Evolutionary conservation across 2,797 vertebrate species (phyloP).

Genomic region (Ciconia nigra): DNA sequence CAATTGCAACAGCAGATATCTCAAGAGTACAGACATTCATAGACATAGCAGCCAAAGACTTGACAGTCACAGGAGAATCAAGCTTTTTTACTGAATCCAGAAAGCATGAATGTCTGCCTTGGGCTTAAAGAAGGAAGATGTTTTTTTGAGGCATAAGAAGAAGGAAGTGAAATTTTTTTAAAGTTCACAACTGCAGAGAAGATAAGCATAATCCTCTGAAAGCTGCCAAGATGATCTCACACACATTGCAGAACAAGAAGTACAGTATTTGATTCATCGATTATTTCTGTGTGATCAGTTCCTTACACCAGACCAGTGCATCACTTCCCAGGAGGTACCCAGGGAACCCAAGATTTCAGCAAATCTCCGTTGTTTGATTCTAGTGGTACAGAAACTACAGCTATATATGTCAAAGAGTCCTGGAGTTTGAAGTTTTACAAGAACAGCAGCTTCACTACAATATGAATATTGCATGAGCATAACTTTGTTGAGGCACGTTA

Average conservation of each 20-base stretch:
- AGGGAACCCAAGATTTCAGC: background rate
- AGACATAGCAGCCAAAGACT: background rate
- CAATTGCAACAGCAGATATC: background rate
- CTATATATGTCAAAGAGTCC: no score
- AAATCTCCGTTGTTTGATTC: background rate
- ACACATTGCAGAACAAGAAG: background rate
- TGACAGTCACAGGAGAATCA: background rate
- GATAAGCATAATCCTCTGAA: background rate
- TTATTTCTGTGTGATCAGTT: background rate
- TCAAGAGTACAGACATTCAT: background rate
- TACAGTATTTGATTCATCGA: background rate
- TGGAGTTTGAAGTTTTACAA: background rate
- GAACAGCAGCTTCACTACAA: background rate
- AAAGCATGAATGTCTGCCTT: background rate
- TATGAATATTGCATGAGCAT: fast-evolving
- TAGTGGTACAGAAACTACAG: background rate
- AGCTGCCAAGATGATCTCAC: background rate
- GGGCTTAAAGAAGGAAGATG: background rate
- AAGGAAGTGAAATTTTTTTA: background rate
- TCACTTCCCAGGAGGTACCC: background rate
- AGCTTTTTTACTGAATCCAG: background rate
- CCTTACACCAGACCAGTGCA: background rate
- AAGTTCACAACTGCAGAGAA: background rate
- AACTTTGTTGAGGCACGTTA: background rate
- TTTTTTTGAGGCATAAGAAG: background rate